Percentiles rank a stretch among this genome's conserved stretches.
Conservation (phyloP, 2,113 vertebrate species). For the Gymnocephalus cernua region DNA sequence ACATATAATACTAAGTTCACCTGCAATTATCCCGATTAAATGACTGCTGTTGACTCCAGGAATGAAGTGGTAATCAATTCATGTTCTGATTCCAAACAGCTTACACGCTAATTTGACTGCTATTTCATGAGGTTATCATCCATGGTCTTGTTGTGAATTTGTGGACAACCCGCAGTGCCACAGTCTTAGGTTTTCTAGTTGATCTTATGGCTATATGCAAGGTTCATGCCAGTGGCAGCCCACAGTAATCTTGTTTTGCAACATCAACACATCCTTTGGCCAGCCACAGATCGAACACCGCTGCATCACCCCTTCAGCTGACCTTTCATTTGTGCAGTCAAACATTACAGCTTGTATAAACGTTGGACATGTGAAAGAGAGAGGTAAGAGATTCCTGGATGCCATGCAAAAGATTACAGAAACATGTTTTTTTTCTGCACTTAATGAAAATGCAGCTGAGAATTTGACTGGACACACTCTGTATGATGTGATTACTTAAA, state of each 20-base stretch:
- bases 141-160: conserved; percentile 35
- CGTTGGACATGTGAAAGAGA: conserved; percentile 32
- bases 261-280: conserved; percentile 73
- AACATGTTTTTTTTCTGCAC: background rate
- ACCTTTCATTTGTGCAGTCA: conserved; percentile 66
- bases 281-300: conserved; percentile 62
- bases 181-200: conserved; percentile 24
- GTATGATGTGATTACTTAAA: background rate
- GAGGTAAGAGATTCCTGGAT: background rate
- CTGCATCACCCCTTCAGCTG: conserved; percentile 64
- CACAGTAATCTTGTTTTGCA: conserved; percentile 65
- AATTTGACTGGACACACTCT: background rate
- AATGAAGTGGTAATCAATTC: conserved; percentile 28
- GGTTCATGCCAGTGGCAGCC: conserved; percentile 59
- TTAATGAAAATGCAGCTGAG: background rate
- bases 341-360: conserved; percentile 59
- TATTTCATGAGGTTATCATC: conserved; percentile 44
- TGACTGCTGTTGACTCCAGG: conserved; percentile 4
- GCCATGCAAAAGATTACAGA: background rate
- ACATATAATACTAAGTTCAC: conserved; percentile 26
- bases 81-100: conserved; percentile 44
- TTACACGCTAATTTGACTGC: conserved; percentile 34
- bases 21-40: conserved; percentile 3
- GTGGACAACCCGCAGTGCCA: conserved; percentile 21
- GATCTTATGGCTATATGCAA: conserved; percentile 55